Percentiles rank a stretch among this genome's conserved stretches.
phyloP scores from a whole-genome alignment of 2,888 invertebrate species.

The Yponomeuta evonymella region DNA sequence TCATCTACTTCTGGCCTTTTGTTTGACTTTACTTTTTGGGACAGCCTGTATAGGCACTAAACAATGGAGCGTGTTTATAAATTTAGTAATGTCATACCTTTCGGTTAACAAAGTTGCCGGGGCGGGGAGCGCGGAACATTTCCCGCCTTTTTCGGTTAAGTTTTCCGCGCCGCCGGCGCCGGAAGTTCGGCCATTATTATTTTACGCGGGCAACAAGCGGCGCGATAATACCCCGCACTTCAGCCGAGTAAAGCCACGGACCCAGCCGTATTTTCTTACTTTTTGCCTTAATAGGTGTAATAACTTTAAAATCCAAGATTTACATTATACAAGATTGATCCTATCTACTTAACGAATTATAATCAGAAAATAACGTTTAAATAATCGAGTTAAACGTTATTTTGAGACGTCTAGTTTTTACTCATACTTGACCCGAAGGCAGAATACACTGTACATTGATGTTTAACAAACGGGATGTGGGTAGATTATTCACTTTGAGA shows the following conservation, averaged over 20 bases:
- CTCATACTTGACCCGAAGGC: too few relatives aligned
- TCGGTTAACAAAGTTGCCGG: constrained; percentile 10
- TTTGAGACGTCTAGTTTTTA: too few relatives aligned
- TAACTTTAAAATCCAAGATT: constrained; percentile 66
- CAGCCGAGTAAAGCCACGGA: constrained; percentile 36
- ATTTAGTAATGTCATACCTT: constrained; percentile 70
- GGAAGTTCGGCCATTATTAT: constrained; percentile 77
- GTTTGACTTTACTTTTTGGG: too few relatives aligned
- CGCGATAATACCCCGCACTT: constrained; percentile 73
- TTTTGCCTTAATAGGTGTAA: constrained; percentile 70
- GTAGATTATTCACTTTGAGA: too few relatives aligned
- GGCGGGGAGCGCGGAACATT: constrained; percentile 58
- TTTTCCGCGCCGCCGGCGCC: constrained; percentile 75
- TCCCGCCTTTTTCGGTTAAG: constrained; percentile 71
- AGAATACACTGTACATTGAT: too few relatives aligned
- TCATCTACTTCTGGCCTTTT: too few relatives aligned
- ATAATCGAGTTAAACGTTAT: background rate
- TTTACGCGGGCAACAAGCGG: constrained; percentile 77
- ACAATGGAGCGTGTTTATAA: constrained; percentile 71
- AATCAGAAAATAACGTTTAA: constrained; percentile 4
- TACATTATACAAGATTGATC: constrained; percentile 43
- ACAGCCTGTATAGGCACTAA: constrained; percentile 13
- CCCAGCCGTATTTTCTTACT: constrained; percentile 70
- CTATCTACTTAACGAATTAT: constrained; percentile 20
- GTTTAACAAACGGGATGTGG: too few relatives aligned